These are phyloP conservation scores for Taeniopygia guttata DNA, from an alignment of 2,797 vertebrate species.

Conservation along the genomic window DNA sequence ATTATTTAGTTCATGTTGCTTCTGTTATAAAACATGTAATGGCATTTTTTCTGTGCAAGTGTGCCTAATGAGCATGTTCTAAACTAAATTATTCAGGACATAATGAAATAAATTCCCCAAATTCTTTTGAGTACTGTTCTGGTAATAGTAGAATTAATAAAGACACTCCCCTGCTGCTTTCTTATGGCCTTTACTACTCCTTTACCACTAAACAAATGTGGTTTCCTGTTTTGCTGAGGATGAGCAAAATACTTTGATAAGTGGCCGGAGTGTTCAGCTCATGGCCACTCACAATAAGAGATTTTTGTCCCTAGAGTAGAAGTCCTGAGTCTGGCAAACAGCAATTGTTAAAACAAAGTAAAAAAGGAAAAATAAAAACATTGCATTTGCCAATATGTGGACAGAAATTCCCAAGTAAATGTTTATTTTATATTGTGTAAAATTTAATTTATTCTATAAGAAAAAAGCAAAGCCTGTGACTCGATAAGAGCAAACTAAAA, in stretches of 20 bases:
- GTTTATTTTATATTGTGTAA: background rate
- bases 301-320: background rate
- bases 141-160: background rate
- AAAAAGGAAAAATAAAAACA: background rate
- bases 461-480: background rate
- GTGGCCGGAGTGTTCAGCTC: background rate
- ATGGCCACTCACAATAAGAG: rapidly evolving
- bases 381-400: background rate
- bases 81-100: background rate
- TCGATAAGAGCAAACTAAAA: background rate
- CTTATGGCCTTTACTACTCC: background rate
- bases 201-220: background rate
- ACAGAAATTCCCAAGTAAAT: background rate
- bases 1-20: background rate
- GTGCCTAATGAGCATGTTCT: background rate
- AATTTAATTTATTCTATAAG: background rate
- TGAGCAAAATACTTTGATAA: background rate
- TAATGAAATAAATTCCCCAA: constrained; percentile 13
- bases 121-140: background rate
- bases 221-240: background rate
- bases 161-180: background rate
- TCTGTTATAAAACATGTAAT: background rate
- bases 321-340: background rate
- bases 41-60: background rate
- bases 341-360: background rate